Percentiles rank a stretch among this genome's conserved stretches.
Evolutionary conservation across 2,888 invertebrate species (phyloP).

Genomic region (Hemistola chrysoprasaria): DNA sequence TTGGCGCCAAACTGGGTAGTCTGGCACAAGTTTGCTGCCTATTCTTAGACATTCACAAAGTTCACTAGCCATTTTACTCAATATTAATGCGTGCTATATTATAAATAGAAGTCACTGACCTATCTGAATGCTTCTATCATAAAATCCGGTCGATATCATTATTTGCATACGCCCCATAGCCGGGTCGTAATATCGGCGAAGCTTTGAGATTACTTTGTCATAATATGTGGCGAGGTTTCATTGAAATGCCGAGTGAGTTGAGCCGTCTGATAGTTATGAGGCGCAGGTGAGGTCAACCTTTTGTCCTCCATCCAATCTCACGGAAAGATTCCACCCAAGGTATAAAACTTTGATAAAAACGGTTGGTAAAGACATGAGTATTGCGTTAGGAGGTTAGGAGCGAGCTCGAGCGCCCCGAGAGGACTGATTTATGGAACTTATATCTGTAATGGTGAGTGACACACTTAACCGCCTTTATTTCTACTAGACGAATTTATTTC

Average conservation of each 20-base stretch:
- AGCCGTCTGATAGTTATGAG: slow-evolving; percentile 24
- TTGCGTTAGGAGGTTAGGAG: background rate
- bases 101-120: too few species aligned
- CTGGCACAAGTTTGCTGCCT: too few species aligned
- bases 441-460: slow-evolving; percentile 6
- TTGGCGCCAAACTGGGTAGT: too few species aligned
- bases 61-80: too few species aligned
- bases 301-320: slow-evolving; percentile 21
- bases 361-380: slow-evolving; percentile 2
- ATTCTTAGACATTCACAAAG: too few species aligned
- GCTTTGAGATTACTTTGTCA: slow-evolving; percentile 33
- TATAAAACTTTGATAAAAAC: slow-evolving; percentile 16
- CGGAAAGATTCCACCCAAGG: slow-evolving; percentile 3
- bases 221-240: slow-evolving; percentile 21
- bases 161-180: slow-evolving; percentile 13
- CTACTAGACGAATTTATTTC: background rate
- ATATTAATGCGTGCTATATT: too few species aligned
- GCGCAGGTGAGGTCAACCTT: slow-evolving; percentile 21
- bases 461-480: slow-evolving; percentile 1
- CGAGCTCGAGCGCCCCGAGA: background rate
- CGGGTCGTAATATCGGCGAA: slow-evolving; percentile 23
- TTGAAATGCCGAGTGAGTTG: slow-evolving; percentile 27
- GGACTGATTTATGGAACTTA: slow-evolving; percentile 4
- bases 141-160: too few species aligned
- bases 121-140: too few species aligned